Base-by-base conservation (phyloP, 2,888 invertebrate species). In the Nemoura dubitans region DNA sequence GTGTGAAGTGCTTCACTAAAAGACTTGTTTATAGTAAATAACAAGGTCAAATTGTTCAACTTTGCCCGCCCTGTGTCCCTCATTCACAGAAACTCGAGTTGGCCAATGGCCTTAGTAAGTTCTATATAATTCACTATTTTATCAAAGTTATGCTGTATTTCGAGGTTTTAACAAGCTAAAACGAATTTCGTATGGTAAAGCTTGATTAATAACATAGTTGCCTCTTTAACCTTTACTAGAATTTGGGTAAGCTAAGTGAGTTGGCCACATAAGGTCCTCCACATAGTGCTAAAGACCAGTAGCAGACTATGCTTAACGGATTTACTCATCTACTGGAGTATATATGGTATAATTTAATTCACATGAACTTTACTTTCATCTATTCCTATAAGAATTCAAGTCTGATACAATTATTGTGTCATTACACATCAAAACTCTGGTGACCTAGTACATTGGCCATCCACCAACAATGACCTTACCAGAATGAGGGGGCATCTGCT, bases 61-160 rank as follows among this genome's bases (percentile, higher is more conserved):
- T 43, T 86, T 85, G 83, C 87, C 87, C 87, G 86, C 87, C 87
- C 86, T 76, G 87, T 86, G 76, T 85, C 28, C 28, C 36, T 87
- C 86, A 43, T 85, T 76, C 85, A 86, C 59, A 28, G 80, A 80
- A 86, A 59, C 30, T 83, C 42, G 83, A 82, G 86, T 78, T 78
- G 27, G 87, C 86, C 86, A 83, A 87, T 87, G 87, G 87, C 87
- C 84, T 36, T 84, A 87, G 87, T 87, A 87, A 78, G 80, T 29
- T 84, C 27, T 78, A 2, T 78, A 78, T 78, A 59, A 21, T 59
- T 59, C 21, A 59, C 21, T 21, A 21, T 59, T n/a, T 59, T 21
- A 59, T 59, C 16, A 21, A 59, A 59, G 14, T 59, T 59, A 10
- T 36, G 36, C 36, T 10, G 36, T 36, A 6, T 36, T 36, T 10